Conservation (phyloP, 2,888 invertebrate species). For the Priocnemis perturbator region DNA sequence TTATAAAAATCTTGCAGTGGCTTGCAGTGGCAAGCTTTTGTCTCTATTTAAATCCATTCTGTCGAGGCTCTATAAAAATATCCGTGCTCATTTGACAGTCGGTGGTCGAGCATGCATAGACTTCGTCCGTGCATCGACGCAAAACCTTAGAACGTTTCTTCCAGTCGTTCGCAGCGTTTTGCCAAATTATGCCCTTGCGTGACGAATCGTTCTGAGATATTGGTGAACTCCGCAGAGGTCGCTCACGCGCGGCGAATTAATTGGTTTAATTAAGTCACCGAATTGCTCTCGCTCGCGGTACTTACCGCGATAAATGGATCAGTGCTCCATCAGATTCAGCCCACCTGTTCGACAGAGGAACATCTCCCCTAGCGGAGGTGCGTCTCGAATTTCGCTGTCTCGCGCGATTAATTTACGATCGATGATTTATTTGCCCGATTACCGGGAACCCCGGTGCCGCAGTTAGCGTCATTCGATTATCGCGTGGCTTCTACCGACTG, state of each 20-base stretch:
- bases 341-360: constrained; percentile 40
- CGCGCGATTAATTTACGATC: constrained; percentile 34
- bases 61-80: too few species aligned
- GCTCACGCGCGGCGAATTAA: constrained; percentile 49
- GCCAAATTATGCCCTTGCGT: constrained; percentile 20
- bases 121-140: too few species aligned
- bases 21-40: too few species aligned
- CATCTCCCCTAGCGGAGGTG: constrained; percentile 16
- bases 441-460: constrained; percentile 21
- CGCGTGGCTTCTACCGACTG: not conserved
- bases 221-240: constrained; percentile 30
- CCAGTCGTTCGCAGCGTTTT: too few species aligned
- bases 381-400: constrained; percentile 17
- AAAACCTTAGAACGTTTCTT: too few species aligned
- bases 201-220: constrained; percentile 20
- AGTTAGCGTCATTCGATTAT: constrained; percentile 17
- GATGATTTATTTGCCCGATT: constrained; percentile 38
- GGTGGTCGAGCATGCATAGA: too few species aligned
- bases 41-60: too few species aligned
- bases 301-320: constrained; percentile 33
- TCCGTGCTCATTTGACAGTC: too few species aligned
- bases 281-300: constrained; percentile 44
- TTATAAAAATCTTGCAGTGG: too few species aligned
- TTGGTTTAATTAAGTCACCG: constrained; percentile 58
- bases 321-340: constrained; percentile 51